Evolutionary conservation across 2,888 invertebrate species (phyloP).

Genomic region (Clanis bilineata): DNA sequence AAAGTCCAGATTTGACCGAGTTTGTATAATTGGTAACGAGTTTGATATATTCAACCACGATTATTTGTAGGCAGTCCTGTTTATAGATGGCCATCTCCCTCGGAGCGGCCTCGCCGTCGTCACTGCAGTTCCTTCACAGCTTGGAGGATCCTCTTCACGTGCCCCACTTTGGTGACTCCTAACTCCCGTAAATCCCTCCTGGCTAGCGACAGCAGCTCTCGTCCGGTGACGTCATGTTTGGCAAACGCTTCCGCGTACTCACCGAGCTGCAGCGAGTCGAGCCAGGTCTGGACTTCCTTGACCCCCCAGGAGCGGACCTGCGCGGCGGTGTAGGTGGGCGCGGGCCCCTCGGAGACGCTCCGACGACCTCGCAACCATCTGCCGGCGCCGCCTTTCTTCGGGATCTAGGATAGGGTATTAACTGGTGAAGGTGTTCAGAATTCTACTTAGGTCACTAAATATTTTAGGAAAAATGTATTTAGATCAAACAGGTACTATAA

Average conservation of each 20-base stretch:
- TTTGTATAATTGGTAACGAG: background rate
- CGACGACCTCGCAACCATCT: conserved; percentile 70
- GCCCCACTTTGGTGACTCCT: conserved; percentile 97
- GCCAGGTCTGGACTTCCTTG: conserved; percentile 94
- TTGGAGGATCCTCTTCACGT: conserved; percentile 96
- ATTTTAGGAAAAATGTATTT: background rate
- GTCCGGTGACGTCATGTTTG: conserved; percentile 95
- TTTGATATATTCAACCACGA: background rate
- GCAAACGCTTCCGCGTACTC: conserved; percentile 96
- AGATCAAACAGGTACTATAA: background rate
- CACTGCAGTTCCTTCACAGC: conserved; percentile 91
- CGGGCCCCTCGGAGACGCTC: conserved; percentile 63
- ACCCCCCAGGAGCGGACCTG: conserved; percentile 88
- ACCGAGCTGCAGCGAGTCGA: conserved; percentile 92
- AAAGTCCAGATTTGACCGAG: background rate
- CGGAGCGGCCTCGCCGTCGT: conserved; percentile 75
- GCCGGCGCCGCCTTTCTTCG: conserved; percentile 61
- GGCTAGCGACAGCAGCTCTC: conserved; percentile 93
- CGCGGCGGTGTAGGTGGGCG: conserved; percentile 44
- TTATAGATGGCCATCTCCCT: conserved; percentile 67
- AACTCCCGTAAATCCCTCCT: conserved; percentile 94
- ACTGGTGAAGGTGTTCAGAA: conserved; percentile 31
- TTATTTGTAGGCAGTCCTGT: conserved; percentile 6
- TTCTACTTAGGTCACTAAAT: background rate
- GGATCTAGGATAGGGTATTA: conserved; percentile 52